These are phyloP conservation scores for Thumatha senex DNA, from an alignment of 2,888 invertebrate genomes.

Conservation along the genomic window DNA sequence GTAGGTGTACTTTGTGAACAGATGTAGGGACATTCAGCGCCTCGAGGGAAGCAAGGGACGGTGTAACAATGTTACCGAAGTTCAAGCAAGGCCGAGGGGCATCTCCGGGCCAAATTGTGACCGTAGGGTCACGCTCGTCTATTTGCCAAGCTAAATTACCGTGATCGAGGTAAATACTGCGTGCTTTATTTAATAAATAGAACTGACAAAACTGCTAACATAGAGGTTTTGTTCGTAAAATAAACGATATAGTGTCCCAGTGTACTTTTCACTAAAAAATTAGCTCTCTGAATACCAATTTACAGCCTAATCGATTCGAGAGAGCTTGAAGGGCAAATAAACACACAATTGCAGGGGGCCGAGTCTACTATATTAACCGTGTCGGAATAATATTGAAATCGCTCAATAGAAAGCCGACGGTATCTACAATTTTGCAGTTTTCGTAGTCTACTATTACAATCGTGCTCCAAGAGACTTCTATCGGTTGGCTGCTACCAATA, in stretches of 20 bases:
- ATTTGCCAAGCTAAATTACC: constrained; percentile 70
- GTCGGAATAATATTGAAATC: too few species aligned
- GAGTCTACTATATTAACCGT: too few species aligned
- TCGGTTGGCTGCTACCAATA: too few species aligned
- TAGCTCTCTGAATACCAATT: too few species aligned
- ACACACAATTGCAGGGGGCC: too few species aligned
- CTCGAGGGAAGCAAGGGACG: constrained; percentile 70
- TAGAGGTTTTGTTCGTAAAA: constrained; percentile 46
- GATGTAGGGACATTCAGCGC: constrained; percentile 71
- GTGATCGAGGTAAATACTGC: constrained; percentile 60
- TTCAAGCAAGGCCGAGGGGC: constrained; percentile 72
- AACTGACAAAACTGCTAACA: constrained; percentile 42
- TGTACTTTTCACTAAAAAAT: too few species aligned
- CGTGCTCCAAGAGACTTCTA: too few species aligned
- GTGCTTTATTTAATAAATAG: constrained; percentile 68
- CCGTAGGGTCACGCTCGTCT: constrained; percentile 70
- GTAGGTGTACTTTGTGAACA: constrained; percentile 67
- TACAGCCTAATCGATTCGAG: too few species aligned
- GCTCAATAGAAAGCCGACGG: too few species aligned
- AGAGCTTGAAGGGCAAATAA: too few species aligned
- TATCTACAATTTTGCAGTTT: too few species aligned
- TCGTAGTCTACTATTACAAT: too few species aligned
- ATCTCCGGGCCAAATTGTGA: constrained; percentile 69
- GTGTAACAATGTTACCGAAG: constrained; percentile 76
- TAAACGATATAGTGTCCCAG: constrained; percentile 26